These are phyloP conservation scores for Bradypus variegatus DNA, from an alignment of 2,797 vertebrate species.

Conservation along the genomic window DNA sequence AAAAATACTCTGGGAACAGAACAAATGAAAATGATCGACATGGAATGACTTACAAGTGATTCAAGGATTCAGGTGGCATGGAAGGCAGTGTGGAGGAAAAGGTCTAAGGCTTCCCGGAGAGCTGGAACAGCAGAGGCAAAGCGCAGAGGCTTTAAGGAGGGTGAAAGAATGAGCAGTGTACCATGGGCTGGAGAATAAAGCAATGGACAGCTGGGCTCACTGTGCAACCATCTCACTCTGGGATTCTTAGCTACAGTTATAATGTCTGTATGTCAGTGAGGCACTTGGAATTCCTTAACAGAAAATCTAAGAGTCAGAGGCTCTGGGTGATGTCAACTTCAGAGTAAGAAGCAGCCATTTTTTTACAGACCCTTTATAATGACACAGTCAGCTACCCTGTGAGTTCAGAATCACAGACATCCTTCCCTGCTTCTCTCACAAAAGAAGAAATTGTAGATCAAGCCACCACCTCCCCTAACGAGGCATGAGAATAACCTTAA, in stretches of 20 bases:
- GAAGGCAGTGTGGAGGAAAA: neutral
- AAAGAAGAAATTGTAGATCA: neutral
- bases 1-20: neutral
- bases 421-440: rapidly evolving
- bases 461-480: neutral
- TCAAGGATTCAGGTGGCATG: neutral
- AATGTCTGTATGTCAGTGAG: rapidly evolving
- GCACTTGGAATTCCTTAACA: neutral
- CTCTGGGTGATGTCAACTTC: neutral
- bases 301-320: neutral
- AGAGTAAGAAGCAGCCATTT: neutral
- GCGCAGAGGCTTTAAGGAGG: neutral
- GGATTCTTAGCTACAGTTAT: neutral
- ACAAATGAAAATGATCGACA: neutral
- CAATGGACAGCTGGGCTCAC: rapidly evolving
- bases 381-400: neutral
- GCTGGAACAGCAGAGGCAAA: no score
- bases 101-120: rapidly evolving
- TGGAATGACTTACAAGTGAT: neutral
- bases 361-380: neutral
- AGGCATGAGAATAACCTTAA: neutral
- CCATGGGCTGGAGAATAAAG: rapidly evolving
- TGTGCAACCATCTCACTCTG: neutral
- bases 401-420: neutral
- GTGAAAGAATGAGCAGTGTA: rapidly evolving